These are phyloP conservation scores for Delia radicum DNA, from an alignment of 1,140 invertebrate species.

Conservation along the genomic window DNA sequence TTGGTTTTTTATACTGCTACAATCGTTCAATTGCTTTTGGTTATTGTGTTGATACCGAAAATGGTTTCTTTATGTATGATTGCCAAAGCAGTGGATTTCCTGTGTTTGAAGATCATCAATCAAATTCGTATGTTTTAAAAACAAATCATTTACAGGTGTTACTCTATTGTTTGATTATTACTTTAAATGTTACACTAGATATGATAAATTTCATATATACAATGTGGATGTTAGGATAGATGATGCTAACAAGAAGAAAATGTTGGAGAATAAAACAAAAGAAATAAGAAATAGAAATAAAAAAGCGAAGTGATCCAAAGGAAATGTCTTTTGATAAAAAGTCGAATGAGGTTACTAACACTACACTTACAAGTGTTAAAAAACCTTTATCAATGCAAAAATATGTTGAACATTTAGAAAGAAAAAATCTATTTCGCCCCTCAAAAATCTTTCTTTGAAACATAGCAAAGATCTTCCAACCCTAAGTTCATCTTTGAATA, in stretches of 20 bases:
- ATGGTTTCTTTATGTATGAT: constrained; percentile 63
- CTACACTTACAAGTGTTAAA: too few relatives aligned
- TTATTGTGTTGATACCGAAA: constrained; percentile 42
- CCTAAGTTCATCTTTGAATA: too few relatives aligned
- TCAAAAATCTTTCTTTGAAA: too few relatives aligned
- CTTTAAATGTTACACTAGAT: constrained; percentile 48
- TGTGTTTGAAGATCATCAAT: constrained; percentile 58
- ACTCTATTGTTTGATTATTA: constrained; percentile 58
- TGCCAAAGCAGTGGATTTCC: constrained; percentile 59
- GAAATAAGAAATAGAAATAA: neutral
- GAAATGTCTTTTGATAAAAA: too few relatives aligned
- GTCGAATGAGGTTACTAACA: too few relatives aligned
- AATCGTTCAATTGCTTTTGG: constrained; percentile 60
- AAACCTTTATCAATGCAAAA: too few relatives aligned
- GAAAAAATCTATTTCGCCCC: too few relatives aligned
- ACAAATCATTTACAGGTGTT: constrained; percentile 60
- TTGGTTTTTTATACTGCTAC: constrained; percentile 58
- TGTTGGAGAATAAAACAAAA: neutral
- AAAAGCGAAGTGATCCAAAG: too few relatives aligned
- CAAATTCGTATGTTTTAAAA: constrained; percentile 59
- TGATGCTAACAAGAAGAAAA: too few relatives aligned
- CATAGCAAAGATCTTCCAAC: too few relatives aligned
- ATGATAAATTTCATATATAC: neutral
- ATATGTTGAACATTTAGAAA: too few relatives aligned
- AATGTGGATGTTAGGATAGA: neutral